Base-by-base conservation (phyloP, 2,113 vertebrate genomes). In the Nothocercus nigrocapillus region DNA sequence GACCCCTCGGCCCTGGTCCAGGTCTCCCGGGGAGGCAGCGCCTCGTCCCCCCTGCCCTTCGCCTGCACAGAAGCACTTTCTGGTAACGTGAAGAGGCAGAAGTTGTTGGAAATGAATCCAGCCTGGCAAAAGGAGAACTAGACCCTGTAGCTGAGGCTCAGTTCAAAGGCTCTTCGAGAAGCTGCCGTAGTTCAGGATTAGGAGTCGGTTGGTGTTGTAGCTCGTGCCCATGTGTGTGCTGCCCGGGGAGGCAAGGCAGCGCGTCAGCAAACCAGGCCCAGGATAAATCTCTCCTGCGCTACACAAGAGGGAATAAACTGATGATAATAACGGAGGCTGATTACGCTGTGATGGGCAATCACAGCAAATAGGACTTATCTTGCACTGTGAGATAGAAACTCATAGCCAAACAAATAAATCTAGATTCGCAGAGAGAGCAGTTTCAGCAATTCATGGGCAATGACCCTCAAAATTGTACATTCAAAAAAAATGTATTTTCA, bases 381-480 rank as follows among this genome's bases (percentile, higher is more conserved):
- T 84, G 47, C 85, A 63, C 74, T 75, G 82, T 79, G 94, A 95
- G 96, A 96, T 94, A 88, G 74, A 96, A 94, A 90, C 91, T 93
- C 89, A 27, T 30, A 42, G 84, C 83, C 91, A 91, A 94, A 95
- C 84, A 96, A 97, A 92, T 86, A 92, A 93, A 49, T 51, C 82
- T 88, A 77, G 66, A 75, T 93, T 96, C 70, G 63, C 93, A 94
- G 64, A 72, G 94, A 88, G 73, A 75, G 64, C 13, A 0, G 91
- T 96, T 96, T 86, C 90, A 89, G 81, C 92, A 93, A 63, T 95
- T 86, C 93, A 54, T 66, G 79, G 92, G 90, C 96, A 97, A 97
- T 95, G 94, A 97, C 95, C 95, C 97, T 96, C 94, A 95, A 95
- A 94, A 95, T 93, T 83, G 89, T 91, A 49, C 91, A 93, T 94